Conservation (phyloP, 2,888 invertebrate species). For the Suillia variegata region DNA sequence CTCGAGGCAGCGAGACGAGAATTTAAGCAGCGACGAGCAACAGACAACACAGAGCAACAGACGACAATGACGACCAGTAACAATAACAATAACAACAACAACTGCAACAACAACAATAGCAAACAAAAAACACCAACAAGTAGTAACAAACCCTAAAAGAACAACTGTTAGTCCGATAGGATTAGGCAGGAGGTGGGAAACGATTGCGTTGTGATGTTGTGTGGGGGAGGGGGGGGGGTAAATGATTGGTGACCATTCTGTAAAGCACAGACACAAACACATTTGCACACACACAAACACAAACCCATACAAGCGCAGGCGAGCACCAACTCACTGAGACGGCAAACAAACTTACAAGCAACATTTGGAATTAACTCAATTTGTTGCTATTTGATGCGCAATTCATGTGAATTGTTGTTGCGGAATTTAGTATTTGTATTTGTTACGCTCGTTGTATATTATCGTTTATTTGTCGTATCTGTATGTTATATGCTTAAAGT, state of each 20-base stretch:
- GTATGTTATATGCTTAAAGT: no score
- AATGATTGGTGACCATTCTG: conserved; percentile 4
- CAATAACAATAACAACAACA: background rate
- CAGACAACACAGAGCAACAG: background rate
- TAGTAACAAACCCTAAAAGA: background rate
- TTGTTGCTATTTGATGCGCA: conserved; percentile 9
- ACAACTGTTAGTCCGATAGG: no score
- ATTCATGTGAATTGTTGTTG: conserved; percentile 5
- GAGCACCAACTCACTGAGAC: background rate
- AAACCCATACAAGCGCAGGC: conserved; percentile 2
- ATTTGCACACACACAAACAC: conserved; percentile 2
- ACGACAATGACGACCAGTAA: background rate
- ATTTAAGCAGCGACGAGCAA: background rate
- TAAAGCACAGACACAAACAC: background rate
- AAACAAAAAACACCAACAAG: background rate
- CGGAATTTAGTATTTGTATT: background rate
- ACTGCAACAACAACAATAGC: background rate
- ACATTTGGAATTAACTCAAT: conserved; percentile 8
- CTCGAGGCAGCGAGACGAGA: background rate
- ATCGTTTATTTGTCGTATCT: background rate
- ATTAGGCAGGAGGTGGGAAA: background rate
- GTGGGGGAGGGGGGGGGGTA: background rate
- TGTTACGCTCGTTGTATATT: background rate
- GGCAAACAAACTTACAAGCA: background rate
- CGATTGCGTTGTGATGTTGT: no score